Percentiles rank a stretch among this genome's conserved stretches.
Conservation (phyloP, 1,140 invertebrate genomes). For the Heliothis virescens region DNA sequence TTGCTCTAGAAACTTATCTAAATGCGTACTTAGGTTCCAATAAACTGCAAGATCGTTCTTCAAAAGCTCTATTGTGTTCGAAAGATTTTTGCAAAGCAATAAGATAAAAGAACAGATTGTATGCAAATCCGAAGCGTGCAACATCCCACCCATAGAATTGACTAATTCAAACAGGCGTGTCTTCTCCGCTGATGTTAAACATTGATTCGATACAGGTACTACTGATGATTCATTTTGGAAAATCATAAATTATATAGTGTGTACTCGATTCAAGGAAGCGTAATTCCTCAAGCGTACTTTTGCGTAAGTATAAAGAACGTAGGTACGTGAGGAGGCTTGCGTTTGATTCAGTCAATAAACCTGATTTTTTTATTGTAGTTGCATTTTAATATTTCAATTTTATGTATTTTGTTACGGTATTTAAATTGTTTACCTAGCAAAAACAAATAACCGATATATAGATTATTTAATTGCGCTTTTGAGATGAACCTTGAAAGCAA, state of each 20-base stretch:
- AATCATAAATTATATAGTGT: not conserved
- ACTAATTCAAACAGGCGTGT: constrained; percentile 44
- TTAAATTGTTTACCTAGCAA: not conserved
- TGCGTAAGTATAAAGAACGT: too few species aligned
- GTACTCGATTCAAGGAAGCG: too few species aligned
- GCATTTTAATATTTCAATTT: too few species aligned
- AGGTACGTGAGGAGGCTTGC: too few species aligned
- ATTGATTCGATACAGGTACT: not conserved
- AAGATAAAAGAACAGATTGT: constrained; percentile 43
- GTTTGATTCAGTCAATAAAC: not conserved
- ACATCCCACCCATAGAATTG: constrained; percentile 48
- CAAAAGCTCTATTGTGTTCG: constrained; percentile 18
- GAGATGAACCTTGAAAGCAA: constrained; percentile 1
- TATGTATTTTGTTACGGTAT: constrained; percentile 4
- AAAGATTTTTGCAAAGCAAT: constrained; percentile 21
- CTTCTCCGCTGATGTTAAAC: constrained; percentile 27
- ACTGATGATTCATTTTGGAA: constrained; percentile 3
- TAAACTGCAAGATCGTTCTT: constrained; percentile 10
- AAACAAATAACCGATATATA: not conserved
- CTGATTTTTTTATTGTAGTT: too few species aligned
- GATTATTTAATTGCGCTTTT: constrained; percentile 2
- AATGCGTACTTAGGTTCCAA: not conserved
- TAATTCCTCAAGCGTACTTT: not conserved
- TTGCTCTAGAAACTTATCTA: not conserved
- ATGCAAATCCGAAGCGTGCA: constrained; percentile 46